Percentiles rank a stretch among this genome's conserved stretches.
Conservation (phyloP, 2,113 vertebrate species). For the Eretmochelys imbricata region DNA sequence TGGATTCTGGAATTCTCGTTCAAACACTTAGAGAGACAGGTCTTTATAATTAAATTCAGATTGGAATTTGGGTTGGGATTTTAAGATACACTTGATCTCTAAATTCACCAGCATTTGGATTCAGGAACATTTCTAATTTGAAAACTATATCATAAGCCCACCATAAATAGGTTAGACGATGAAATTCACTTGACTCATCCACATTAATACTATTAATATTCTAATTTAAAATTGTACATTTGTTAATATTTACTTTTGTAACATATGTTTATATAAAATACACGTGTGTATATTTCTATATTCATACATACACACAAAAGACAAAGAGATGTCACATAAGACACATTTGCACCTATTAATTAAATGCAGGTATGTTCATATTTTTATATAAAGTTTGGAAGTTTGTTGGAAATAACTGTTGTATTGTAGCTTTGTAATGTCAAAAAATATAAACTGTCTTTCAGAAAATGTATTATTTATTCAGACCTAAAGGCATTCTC, state of each 20-base stretch:
- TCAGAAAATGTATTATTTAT: slow-evolving; percentile 37
- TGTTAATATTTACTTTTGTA: neutral
- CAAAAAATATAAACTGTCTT: slow-evolving; percentile 13
- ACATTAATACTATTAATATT: neutral
- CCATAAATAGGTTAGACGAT: neutral
- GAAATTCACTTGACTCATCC: neutral
- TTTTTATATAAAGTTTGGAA: neutral
- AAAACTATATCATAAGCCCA: neutral
- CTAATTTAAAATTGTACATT: neutral
- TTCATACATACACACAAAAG: neutral
- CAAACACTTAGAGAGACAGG: neutral
- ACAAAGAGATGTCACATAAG: neutral
- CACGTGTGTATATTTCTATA: neutral
- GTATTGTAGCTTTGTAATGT: slow-evolving; percentile 17
- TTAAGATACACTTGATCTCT: neutral
- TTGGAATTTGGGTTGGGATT: neutral
- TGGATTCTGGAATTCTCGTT: neutral
- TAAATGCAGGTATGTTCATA: neutral
- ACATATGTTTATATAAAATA: neutral
- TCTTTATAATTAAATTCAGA: neutral
- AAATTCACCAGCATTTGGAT: neutral
- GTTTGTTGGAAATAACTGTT: slow-evolving; percentile 19
- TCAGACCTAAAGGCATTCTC: slow-evolving; percentile 40
- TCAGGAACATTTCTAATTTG: neutral
- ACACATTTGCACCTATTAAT: neutral